Evolutionary conservation across 2,113 vertebrate genomes (phyloP), one percentile per base, ranked within the genome.

Genomic region (Coregonus clupeaformis): DNA sequence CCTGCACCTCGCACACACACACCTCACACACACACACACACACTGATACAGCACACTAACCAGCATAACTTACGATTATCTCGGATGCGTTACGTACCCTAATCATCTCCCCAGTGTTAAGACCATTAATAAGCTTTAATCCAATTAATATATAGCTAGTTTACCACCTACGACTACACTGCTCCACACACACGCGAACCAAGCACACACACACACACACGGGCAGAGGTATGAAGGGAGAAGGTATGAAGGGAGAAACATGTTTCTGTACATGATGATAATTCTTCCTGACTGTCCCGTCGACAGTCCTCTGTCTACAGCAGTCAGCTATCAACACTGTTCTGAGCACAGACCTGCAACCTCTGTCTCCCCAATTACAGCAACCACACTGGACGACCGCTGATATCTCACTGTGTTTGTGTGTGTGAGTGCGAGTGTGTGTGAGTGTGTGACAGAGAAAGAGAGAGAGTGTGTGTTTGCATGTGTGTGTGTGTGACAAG

Each of bases 91-190:
- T 55, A 14, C 22, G 24, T 59, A 59, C n/a, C 63, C 63, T 70
- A 55, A 70, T 55, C 47, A 57, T 55, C n/a, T 70, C 47, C 47
- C 47, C 24, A 55, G 47, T 57, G 13, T 6, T 70, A 16, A 70
- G 6, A 55, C 47, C 69, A 29, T 55, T 70, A 70, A 70, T 70
- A 55, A 29, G 69, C 47, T 70, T 70, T 55, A 57, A 55, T 52
- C 24, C 69, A 52, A 70, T 70, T 70, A 70, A 57, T 5, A 49
- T 18, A 70, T 57, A 70, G n/a, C 69, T 55, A 22, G 57, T 70
- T 70, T 29, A 55, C 45, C 47, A 25, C 47, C 49, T 13, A 27
- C 25, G 7, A 65, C 22, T 20, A 3, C 25, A 69, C 42, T 42
- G 9, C 22, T 49, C 20, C 47, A 24, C 36, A 69, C 67, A 47